A percentile compares a stretch with the other conserved stretches of the same genome.
phyloP scores from a whole-genome alignment of 2,888 invertebrate species.

The Helleia helle region DNA sequence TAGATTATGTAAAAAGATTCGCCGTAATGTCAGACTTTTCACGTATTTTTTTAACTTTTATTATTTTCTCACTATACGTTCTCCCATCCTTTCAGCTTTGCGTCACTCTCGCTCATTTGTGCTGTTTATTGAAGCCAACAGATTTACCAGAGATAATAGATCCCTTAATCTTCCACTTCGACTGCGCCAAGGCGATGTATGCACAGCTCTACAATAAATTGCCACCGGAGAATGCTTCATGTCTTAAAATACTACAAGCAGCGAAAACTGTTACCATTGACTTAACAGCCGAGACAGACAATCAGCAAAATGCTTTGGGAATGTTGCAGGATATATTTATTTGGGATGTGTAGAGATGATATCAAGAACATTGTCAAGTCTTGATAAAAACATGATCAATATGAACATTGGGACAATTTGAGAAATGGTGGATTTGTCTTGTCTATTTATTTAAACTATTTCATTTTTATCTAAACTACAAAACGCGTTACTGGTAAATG shows the following conservation, averaged over 20 bases:
- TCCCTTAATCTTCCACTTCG: constrained; percentile 59
- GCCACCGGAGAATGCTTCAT: constrained; percentile 57
- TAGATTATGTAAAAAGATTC: too few relatives aligned
- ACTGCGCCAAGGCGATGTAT: constrained; percentile 48
- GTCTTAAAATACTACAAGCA: constrained; percentile 54
- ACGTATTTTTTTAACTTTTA: too few relatives aligned
- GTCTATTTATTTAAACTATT: too few relatives aligned
- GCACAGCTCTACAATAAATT: constrained; percentile 51
- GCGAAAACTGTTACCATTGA: constrained; percentile 65
- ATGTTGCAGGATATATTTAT: constrained; percentile 65
- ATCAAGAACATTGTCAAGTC: neutral
- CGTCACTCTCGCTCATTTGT: constrained; percentile 81
- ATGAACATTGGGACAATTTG: too few relatives aligned
- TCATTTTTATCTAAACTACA: too few relatives aligned
- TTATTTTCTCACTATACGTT: too few relatives aligned
- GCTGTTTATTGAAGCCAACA: constrained; percentile 68
- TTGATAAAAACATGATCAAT: too few relatives aligned
- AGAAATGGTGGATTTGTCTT: too few relatives aligned
- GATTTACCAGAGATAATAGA: constrained; percentile 75
- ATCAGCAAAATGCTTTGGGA: constrained; percentile 45
- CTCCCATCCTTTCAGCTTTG: constrained; percentile 80
- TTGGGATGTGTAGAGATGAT: constrained; percentile 44
- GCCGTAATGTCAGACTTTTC: too few relatives aligned
- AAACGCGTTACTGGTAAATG: too few relatives aligned
- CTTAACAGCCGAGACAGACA: constrained; percentile 38